Conservation (phyloP, 2,797 vertebrate species). For the Tarsius wallacei region DNA sequence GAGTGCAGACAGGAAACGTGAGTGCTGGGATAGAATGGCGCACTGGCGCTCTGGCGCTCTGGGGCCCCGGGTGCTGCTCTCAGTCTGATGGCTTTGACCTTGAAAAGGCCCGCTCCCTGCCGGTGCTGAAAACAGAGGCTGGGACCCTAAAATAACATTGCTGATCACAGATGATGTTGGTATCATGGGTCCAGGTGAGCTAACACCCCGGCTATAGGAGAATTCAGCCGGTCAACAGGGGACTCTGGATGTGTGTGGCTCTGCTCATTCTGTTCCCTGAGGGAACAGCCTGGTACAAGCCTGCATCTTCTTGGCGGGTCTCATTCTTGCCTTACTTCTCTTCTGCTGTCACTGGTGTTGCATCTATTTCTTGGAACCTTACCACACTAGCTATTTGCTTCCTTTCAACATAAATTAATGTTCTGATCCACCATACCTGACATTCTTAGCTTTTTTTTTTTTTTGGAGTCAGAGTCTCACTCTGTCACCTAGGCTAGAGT, state of each 20-base stretch:
- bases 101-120: background rate
- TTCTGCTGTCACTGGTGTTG: accelerated
- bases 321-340: background rate
- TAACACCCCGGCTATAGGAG: background rate
- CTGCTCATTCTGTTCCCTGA: accelerated
- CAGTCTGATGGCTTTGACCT: constrained; percentile 15
- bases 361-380: background rate
- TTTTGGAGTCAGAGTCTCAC: too few species aligned
- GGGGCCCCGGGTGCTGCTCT: background rate
- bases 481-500: too few species aligned
- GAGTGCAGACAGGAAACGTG: background rate
- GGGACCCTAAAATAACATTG: background rate
- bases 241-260: accelerated
- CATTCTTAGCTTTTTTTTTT: too few species aligned
- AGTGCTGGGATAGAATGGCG: background rate
- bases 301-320: too few species aligned
- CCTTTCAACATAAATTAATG: accelerated
- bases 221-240: background rate
- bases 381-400: background rate
- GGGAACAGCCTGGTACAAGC: accelerated
- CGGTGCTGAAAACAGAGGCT: background rate
- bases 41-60: accelerated
- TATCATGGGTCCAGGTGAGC: accelerated
- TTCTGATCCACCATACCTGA: accelerated
- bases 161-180: accelerated